phyloP scores from a whole-genome alignment of 2,113 vertebrate genomes.

The Microtus oregoni region DNA sequence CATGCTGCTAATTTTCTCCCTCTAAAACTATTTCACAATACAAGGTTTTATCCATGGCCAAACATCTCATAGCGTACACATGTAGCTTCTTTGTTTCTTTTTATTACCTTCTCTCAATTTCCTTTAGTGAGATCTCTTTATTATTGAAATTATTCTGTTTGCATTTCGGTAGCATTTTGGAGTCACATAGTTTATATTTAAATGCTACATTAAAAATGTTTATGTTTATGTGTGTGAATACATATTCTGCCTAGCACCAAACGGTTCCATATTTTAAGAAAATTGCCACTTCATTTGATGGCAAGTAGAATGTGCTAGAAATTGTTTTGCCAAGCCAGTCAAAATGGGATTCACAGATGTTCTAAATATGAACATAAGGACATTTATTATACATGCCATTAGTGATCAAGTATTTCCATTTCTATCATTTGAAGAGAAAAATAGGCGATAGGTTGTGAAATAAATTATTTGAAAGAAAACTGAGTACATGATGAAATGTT shows the following conservation, averaged over 20 bases:
- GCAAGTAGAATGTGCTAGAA: slow-evolving; percentile 72
- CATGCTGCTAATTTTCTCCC: background rate
- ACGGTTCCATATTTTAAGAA: slow-evolving; percentile 78
- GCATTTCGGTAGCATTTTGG: slow-evolving; percentile 59
- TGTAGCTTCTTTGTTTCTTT: background rate
- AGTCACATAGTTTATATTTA: slow-evolving; percentile 69
- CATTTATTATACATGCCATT: slow-evolving; percentile 54
- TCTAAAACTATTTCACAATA: background rate
- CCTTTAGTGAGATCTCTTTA: slow-evolving; percentile 44
- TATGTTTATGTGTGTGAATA: slow-evolving; percentile 76
- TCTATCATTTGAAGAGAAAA: slow-evolving; percentile 65
- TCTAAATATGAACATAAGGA: slow-evolving; percentile 44
- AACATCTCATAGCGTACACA: background rate
- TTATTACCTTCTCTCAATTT: background rate
- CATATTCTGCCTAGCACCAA: slow-evolving; percentile 64
- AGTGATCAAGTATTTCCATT: slow-evolving; percentile 58
- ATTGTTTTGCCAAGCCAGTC: slow-evolving; percentile 65
- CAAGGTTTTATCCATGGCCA: background rate
- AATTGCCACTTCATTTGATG: slow-evolving; percentile 79
- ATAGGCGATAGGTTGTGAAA: slow-evolving; percentile 54
- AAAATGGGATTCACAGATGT: slow-evolving; percentile 71
- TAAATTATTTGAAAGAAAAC: slow-evolving; percentile 16
- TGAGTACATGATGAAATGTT: slow-evolving; percentile 1
- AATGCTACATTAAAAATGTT: slow-evolving; percentile 76
- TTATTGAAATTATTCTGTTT: slow-evolving; percentile 68